Conservation (phyloP, 2,888 invertebrate genomes). For the Agrochola circellaris region DNA sequence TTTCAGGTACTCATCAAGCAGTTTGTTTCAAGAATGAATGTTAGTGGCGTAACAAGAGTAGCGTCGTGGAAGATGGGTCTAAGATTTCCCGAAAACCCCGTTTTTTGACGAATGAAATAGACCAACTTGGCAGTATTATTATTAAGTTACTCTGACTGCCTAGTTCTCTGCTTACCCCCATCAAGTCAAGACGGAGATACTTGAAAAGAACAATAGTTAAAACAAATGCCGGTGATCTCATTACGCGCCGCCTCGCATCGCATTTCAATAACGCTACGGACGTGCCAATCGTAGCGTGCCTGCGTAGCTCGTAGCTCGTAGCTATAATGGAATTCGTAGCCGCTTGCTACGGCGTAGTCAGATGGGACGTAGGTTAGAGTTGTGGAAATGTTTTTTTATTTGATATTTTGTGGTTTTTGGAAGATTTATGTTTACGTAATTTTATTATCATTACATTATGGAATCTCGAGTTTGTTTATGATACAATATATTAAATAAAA, state of each 20-base stretch:
- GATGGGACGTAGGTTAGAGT: conserved; percentile 17
- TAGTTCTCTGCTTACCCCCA: conserved; percentile 2
- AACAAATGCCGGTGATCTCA: conserved; percentile 56
- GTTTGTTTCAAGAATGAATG: no score
- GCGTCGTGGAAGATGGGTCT: no score
- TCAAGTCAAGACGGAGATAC: conserved; percentile 27
- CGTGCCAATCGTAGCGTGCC: conserved; percentile 63
- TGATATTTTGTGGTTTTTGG: not conserved
- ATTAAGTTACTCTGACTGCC: not conserved
- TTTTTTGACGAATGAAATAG: no score
- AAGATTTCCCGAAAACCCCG: no score
- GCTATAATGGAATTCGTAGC: conserved; percentile 67
- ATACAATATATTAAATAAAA: not conserved
- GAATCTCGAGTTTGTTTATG: not conserved
- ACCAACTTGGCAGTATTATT: not conserved
- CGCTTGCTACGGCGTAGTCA: conserved; percentile 50
- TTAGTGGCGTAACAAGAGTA: no score
- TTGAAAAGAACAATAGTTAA: conserved; percentile 55
- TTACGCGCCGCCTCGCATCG: conserved; percentile 49
- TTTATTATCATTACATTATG: not conserved
- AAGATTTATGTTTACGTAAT: not conserved
- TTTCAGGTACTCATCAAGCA: no score
- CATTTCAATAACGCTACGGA: conserved; percentile 60
- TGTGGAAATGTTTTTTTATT: not conserved
- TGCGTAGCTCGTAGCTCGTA: conserved; percentile 63